Base-by-base conservation (phyloP, 2,113 vertebrate species). In the Pygoscelis antarcticus region DNA sequence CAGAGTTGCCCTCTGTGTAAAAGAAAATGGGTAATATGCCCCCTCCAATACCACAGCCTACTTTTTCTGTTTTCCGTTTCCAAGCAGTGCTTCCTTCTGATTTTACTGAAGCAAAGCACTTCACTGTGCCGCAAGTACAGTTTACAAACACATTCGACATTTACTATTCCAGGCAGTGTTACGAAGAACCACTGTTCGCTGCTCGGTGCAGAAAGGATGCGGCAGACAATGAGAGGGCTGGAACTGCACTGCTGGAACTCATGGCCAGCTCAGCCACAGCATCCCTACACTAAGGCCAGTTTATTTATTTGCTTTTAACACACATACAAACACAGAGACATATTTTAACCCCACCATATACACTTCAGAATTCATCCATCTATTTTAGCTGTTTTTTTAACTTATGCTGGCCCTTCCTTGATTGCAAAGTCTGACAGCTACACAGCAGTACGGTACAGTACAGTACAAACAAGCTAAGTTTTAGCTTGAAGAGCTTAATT, bases 371-470 rank as follows among this genome's bases (percentile, higher is more conserved):
- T 66, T 81, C 49, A 83, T 29, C 22, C 10, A 38, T 10, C 38
- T 30, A 30, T 70, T 89, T 81, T 23, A 74, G 25, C 10, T 72
- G 27, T 5, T 42, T 65, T 54, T 25, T 60, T 65, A 65, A 87
- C 38, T 78, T 79, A 29, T 1, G 21, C 26, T 57, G 29, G 21
- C 10, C 4, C 29, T 25, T 86, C 32, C 46, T 27, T 23, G 17
- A 65, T 3, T 38, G 26, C 36, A 29, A 83, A 62, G 27, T 58
- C 61, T 60, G 46, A 82, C 15, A 69, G 32, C 51, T 71, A 66
- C 30, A 47, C 0, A 2, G 34, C 42, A 79, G 10, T 36, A 66
- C 0, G 2, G 16, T 29, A 58, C 8, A 15, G 38, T 11, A 40
- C 38, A 40, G 42, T 42, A 42, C 42, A 42, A 42, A 42, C 42